Evolutionary conservation across 2,888 invertebrate species (phyloP).

Genomic region (Tetragnatha montana): DNA sequence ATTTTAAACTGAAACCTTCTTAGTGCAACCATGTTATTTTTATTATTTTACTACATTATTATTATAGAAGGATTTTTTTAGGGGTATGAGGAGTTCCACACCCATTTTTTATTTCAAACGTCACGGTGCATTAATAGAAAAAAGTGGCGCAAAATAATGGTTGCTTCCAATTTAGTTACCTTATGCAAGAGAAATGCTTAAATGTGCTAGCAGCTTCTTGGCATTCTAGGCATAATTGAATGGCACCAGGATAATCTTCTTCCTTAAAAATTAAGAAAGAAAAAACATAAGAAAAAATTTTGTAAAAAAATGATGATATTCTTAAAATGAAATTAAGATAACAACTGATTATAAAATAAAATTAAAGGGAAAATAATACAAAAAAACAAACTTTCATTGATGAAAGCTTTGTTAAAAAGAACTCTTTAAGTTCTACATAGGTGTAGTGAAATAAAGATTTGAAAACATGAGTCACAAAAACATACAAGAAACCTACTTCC

Average conservation of each 20-base stretch:
- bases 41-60: no score
- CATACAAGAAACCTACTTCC: slow-evolving; percentile 74
- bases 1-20: not conserved
- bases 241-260: slow-evolving; percentile 92
- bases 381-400: not conserved
- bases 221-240: slow-evolving; percentile 90
- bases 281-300: not conserved
- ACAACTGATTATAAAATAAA: not conserved
- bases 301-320: no score
- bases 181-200: slow-evolving; percentile 91
- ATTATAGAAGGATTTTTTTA: not conserved
- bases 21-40: no score
- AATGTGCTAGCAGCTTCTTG: slow-evolving; percentile 89
- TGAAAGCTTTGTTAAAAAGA: no score
- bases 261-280: slow-evolving; percentile 77
- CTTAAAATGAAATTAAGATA: no score
- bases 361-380: not conserved
- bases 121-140: not conserved
- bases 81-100: not conserved
- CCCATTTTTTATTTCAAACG: not conserved
- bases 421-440: no score
- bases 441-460: not conserved
- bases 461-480: not conserved
- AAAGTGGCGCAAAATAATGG: not conserved
- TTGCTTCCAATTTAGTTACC: slow-evolving; percentile 73